A percentile compares a stretch with the other conserved stretches of the same genome.
Conservation (phyloP, 2,888 invertebrate species). For the Drosophila borealis region DNA sequence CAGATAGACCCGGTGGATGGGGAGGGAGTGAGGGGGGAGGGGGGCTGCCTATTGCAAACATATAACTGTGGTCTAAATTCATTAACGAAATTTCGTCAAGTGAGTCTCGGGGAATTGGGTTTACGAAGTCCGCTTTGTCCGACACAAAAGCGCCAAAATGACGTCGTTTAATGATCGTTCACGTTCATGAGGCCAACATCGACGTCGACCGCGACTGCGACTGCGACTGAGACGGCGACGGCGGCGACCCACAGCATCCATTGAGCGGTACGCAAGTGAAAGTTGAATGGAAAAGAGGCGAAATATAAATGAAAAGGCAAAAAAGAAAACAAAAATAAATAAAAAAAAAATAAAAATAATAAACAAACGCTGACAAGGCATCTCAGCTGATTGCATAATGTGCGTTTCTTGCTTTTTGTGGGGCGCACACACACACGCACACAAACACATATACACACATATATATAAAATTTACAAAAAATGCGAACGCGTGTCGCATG, state of each 20-base stretch:
- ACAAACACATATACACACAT: not conserved
- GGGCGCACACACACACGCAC: constrained; percentile 14
- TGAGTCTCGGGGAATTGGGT: constrained; percentile 59
- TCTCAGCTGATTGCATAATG: constrained; percentile 58
- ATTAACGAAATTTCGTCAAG: constrained; percentile 80
- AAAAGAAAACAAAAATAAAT: constrained; percentile 36
- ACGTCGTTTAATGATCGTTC: constrained; percentile 71
- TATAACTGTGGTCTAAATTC: constrained; percentile 70
- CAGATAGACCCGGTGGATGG: constrained; percentile 2
- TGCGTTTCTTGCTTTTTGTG: constrained; percentile 26
- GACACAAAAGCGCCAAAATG: constrained; percentile 57
- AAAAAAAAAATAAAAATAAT: constrained; percentile 54
- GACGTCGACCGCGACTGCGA: not conserved
- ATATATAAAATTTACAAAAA: constrained; percentile 10
- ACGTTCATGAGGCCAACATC: constrained; percentile 8
- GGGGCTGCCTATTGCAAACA: constrained; percentile 36
- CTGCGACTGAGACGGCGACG: constrained; percentile 6
- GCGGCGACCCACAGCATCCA: constrained; percentile 66
- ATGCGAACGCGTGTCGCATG: constrained; percentile 21
- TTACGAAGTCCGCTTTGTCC: constrained; percentile 43
- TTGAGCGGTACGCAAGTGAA: constrained; percentile 64
- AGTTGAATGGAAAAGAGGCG: constrained; percentile 58
- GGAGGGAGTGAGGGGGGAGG: not conserved
- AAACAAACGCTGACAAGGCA: constrained; percentile 60
- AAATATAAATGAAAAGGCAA: constrained; percentile 31